phyloP scores from a whole-genome alignment of 2,113 vertebrate species.

The Dendrocopos noguchii region DNA sequence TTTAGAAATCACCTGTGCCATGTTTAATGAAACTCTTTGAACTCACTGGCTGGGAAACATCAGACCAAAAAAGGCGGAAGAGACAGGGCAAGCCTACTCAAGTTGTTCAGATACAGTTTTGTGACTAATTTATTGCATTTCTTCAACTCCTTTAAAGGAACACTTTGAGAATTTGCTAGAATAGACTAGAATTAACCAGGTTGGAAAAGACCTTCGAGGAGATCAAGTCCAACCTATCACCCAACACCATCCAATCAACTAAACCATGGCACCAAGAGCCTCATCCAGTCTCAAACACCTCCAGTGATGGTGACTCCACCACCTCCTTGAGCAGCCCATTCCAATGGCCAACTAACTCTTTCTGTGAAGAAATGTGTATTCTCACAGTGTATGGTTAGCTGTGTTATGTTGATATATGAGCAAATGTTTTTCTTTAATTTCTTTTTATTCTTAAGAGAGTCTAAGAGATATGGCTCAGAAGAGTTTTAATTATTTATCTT shows the following conservation, averaged over 20 bases:
- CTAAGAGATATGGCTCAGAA: neutral
- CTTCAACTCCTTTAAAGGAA: neutral
- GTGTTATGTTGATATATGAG: neutral
- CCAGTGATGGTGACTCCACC: too few species aligned
- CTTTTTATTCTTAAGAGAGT: neutral
- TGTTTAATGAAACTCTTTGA: slow-evolving; percentile 12
- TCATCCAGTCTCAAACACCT: too few species aligned
- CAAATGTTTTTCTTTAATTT: neutral
- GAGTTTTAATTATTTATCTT: neutral
- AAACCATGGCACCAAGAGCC: too few species aligned
- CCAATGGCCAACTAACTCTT: too few species aligned
- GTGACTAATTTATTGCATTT: neutral
- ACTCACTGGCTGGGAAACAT: neutral
- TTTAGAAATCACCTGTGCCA: slow-evolving; percentile 15
- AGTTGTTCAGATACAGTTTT: neutral
- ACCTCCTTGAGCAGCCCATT: too few species aligned
- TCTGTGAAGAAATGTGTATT: neutral
- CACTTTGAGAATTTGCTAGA: neutral
- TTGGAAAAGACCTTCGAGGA: too few species aligned
- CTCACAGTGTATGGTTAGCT: neutral
- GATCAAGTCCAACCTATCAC: too few species aligned
- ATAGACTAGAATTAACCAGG: too few species aligned
- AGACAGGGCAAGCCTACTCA: neutral
- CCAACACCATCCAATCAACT: too few species aligned
- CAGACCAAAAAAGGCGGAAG: neutral